These are phyloP conservation scores for Tinea semifulvella DNA, from an alignment of 2,888 invertebrate genomes.

Conservation along the genomic window DNA sequence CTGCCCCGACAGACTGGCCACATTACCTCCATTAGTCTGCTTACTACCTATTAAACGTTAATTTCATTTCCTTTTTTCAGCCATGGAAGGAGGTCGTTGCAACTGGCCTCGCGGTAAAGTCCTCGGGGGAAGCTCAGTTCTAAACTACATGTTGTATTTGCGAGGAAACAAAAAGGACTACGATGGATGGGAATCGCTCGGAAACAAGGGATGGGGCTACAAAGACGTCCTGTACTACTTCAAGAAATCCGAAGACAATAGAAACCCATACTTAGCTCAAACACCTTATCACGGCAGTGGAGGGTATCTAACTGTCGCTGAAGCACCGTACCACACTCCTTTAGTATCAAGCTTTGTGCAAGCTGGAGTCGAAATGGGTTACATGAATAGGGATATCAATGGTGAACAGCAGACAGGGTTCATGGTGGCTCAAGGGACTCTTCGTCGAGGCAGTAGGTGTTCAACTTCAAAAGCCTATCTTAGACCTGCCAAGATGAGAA, in stretches of 20 bases:
- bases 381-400: constrained; percentile 86
- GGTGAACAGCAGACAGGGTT: constrained; percentile 88
- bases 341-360: constrained; percentile 83
- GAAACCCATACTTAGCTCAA: constrained; percentile 81
- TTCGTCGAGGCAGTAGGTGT: constrained; percentile 82
- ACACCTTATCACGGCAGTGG: constrained; percentile 84
- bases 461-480: constrained; percentile 90
- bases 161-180: constrained; percentile 91
- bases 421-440: constrained; percentile 87
- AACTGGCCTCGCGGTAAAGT: constrained; percentile 95
- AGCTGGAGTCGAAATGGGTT: constrained; percentile 85
- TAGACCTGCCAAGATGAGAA: constrained; percentile 78
- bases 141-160: constrained; percentile 93
- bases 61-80: constrained; percentile 58
- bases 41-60: no score
- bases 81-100: constrained; percentile 84
- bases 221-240: constrained; percentile 83
- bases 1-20: no score
- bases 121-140: constrained; percentile 86
- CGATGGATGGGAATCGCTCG: constrained; percentile 86
- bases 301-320: constrained; percentile 84
- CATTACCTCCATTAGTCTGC: no score
- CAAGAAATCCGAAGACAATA: constrained; percentile 91
- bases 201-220: constrained; percentile 90
- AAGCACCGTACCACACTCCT: constrained; percentile 88